Conservation (phyloP, 2,113 vertebrate genomes). For the Brachypodius melanocephalos region DNA sequence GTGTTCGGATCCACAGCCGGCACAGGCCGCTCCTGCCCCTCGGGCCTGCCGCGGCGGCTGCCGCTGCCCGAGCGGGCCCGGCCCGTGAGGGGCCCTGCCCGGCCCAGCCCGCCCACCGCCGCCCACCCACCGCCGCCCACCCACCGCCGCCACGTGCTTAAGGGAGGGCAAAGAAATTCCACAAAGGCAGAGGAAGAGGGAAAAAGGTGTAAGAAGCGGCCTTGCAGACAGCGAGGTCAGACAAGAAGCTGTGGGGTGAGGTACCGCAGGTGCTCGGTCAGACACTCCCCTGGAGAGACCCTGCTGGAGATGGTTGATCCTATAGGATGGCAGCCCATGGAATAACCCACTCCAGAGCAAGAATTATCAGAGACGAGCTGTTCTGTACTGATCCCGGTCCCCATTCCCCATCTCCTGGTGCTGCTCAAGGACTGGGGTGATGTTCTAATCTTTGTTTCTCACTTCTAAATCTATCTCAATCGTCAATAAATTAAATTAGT, state of each 20-base stretch:
- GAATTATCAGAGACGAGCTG: not conserved
- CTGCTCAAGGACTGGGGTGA: accelerated
- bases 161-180: not conserved
- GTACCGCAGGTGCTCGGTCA: accelerated
- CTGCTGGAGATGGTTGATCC: not conserved
- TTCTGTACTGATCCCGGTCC: not conserved
- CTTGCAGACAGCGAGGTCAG: too few relatives aligned
- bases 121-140: accelerated
- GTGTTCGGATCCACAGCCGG: not conserved
- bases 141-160: accelerated
- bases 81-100: not conserved
- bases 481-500: not conserved
- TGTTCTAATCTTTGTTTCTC: not conserved
- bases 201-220: not conserved
- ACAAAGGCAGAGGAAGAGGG: not conserved
- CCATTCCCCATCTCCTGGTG: not conserved
- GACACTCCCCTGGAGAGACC: too few relatives aligned
- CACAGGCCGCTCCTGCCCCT: not conserved
- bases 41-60: not conserved
- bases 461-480: not conserved
- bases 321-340: not conserved
- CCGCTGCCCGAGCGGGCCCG: accelerated
- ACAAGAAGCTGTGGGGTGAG: not conserved
- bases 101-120: accelerated
- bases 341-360: not conserved